These are phyloP conservation scores for Melikaiella ostensackeni DNA, from an alignment of 2,888 invertebrate species.

Conservation along the genomic window DNA sequence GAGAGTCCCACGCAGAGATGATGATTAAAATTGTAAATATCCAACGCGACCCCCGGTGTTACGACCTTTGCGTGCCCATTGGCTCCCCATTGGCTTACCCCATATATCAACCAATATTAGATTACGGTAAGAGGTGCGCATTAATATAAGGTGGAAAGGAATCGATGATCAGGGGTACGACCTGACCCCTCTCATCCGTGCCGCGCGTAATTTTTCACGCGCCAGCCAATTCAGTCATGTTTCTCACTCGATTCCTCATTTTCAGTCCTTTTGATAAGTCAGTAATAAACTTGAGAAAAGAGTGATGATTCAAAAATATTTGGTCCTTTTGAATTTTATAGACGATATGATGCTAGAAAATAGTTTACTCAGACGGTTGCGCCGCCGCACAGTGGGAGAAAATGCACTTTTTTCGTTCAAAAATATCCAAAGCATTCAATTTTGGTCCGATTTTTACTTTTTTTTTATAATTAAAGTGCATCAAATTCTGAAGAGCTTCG, in stretches of 20 bases:
- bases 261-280: neutral
- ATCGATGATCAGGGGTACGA: conserved; percentile 51
- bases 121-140: conserved; percentile 69
- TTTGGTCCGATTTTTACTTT: too few species aligned
- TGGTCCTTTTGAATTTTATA: neutral
- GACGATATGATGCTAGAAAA: neutral
- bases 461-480: too few species aligned
- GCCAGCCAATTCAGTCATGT: conserved; percentile 17
- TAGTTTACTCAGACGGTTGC: neutral
- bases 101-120: conserved; percentile 73
- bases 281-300: conserved; percentile 3
- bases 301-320: neutral
- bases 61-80: conserved; percentile 67
- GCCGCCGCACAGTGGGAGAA: too few species aligned
- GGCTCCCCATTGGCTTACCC: conserved; percentile 70
- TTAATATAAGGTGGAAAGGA: conserved; percentile 58
- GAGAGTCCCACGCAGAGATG: conserved; percentile 66
- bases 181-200: conserved; percentile 39
- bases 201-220: conserved; percentile 43
- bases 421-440: too few species aligned
- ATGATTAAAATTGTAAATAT: conserved; percentile 74
- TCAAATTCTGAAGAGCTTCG: too few species aligned
- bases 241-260: conserved; percentile 25
- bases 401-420: too few species aligned
- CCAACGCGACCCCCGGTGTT: conserved; percentile 68